Conservation (phyloP, 2,113 vertebrate genomes). For the Protobothrops flavoviridis region DNA sequence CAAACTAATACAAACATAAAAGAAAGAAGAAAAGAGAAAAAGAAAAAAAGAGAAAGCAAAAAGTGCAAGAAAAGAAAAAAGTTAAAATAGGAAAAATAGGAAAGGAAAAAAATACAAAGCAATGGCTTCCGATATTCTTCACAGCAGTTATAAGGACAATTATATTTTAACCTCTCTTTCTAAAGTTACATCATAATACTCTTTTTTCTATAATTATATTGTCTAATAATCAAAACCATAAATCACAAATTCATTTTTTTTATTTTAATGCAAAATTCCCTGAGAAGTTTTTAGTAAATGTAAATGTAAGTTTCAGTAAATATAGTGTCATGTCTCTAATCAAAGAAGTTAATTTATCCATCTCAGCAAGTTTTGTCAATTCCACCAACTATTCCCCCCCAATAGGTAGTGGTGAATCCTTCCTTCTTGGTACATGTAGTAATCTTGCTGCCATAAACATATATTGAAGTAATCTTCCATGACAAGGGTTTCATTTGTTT, state of each 20-base stretch:
- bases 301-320: no score
- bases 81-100: background rate
- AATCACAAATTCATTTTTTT: background rate
- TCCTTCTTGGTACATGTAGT: background rate
- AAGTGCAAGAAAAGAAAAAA: background rate
- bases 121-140: background rate
- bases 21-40: background rate
- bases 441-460: background rate
- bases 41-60: background rate
- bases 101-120: background rate
- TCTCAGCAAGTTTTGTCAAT: background rate
- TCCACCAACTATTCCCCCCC: background rate
- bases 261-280: background rate
- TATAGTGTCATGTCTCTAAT: background rate
- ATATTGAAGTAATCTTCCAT: background rate
- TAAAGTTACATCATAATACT: background rate
- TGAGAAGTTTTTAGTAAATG: background rate
- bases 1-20: background rate
- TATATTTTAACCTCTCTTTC: background rate
- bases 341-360: background rate
- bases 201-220: background rate
- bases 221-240: background rate
- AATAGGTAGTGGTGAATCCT: no score
- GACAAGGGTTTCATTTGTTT: background rate
- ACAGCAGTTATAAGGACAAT: background rate